These are phyloP conservation scores for Capreolus pygargus DNA, from an alignment of 2,113 vertebrate species.

Conservation along the genomic window DNA sequence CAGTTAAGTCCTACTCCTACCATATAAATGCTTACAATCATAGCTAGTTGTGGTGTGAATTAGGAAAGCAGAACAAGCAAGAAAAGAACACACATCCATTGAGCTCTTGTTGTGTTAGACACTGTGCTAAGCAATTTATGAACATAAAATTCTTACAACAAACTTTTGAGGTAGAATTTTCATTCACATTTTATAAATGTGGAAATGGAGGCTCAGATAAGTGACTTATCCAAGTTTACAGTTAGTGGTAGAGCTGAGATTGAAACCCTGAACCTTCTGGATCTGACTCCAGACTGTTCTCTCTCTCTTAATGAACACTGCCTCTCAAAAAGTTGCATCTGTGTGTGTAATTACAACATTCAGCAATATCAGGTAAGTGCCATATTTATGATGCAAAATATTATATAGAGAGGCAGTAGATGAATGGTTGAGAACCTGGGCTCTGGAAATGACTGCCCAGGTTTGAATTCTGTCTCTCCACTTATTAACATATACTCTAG, in stretches of 20 bases:
- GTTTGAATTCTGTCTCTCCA: constrained; percentile 1
- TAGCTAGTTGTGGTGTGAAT: neutral
- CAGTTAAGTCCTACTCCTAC: neutral
- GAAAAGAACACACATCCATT: neutral
- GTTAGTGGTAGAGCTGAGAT: neutral
- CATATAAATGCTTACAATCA: constrained; percentile 8
- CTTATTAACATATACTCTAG: neutral
- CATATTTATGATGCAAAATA: neutral
- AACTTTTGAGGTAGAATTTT: neutral
- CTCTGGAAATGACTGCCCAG: neutral
- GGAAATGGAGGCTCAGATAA: neutral
- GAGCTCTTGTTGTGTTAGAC: neutral
- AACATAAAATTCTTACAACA: constrained; percentile 13
- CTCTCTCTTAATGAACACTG: neutral
- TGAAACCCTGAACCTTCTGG: neutral
- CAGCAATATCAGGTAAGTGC: neutral
- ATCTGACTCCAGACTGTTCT: neutral
- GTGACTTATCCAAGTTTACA: neutral
- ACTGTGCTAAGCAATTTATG: neutral
- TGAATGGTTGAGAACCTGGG: neutral
- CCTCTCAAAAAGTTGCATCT: neutral
- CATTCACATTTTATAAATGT: constrained; percentile 9
- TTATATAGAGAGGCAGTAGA: neutral
- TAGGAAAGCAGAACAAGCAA: neutral
- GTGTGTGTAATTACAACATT: neutral